Base-by-base conservation (phyloP, 2,888 invertebrate species). In the Scaptomyza parva region DNA sequence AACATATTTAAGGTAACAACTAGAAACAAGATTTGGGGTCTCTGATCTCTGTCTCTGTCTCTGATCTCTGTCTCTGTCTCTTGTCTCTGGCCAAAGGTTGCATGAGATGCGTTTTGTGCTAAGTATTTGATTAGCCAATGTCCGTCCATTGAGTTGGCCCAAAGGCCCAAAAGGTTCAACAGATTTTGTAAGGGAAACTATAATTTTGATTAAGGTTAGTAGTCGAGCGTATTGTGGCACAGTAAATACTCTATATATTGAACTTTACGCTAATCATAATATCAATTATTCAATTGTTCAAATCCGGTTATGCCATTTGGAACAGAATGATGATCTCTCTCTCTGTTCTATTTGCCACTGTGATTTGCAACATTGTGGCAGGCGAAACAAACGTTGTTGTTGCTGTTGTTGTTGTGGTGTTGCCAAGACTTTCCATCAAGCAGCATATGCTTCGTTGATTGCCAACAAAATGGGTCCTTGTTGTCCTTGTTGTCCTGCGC, bases 71-170 rank as follows among this genome's bases (percentile, higher is more conserved):
- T n/a, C n/a, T n/a, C n/a, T n/a, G n/a, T n/a, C n/a, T n/a, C n/a
- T n/a, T n/a, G n/a, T n/a, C n/a, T n/a, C n/a, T 50, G 57, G 28
- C 47, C 47, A 58, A 72, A 71, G 72, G 77, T 70, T 77, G 77
- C 73, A 76, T 59, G 65, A 72, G 59, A 72, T 72, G 72, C 77
- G 77, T 54, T 72, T 76, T 47, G 40, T 52, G 50, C 11, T 12
- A 24, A 41, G 41, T 45, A 30, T 47, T 47, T 52, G 54, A 55
- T 54, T 53, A 64, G 64, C 47, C 58, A 24, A 45, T 55, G 54
- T 17, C 58, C 2, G 54, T 17, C 58, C 2, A 8, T 14, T 43
- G 26, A 26, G 44, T 39, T 28, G n/a, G 28, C 35, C 28, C 26
- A 30, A 40, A 26, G 28, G 28, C 53, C 41, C 35, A 64, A 63